Evolutionary conservation across 2,888 invertebrate genomes (phyloP).

Genomic region (Acholoe squamosa): DNA sequence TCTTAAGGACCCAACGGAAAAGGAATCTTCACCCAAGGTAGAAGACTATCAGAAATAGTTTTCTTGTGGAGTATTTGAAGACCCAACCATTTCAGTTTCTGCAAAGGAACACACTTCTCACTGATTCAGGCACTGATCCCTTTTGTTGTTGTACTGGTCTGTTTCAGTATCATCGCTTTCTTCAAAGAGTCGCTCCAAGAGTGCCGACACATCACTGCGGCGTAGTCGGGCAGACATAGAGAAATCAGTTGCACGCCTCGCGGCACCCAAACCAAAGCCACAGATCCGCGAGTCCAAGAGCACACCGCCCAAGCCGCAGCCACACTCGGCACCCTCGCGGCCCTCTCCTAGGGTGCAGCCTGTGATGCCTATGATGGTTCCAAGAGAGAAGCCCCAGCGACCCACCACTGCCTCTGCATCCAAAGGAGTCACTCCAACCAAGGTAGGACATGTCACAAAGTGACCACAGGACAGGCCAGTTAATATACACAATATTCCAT

Average conservation of each 20-base stretch:
- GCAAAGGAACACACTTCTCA: no score
- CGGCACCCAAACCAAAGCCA: slow-evolving; percentile 47
- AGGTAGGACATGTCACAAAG: background rate
- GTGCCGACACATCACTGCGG: slow-evolving; percentile 58
- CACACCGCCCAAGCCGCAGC: slow-evolving; percentile 44
- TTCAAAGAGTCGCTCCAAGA: slow-evolving; percentile 61
- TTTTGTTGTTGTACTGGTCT: background rate
- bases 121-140: background rate
- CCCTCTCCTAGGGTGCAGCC: slow-evolving; percentile 44
- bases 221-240: slow-evolving; percentile 44
- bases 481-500: no score
- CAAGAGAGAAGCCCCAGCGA: slow-evolving; percentile 48
- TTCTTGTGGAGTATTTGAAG: background rate
- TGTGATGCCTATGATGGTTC: slow-evolving; percentile 48
- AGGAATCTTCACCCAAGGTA: background rate
- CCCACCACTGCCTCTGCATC: slow-evolving; percentile 33
- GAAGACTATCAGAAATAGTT: background rate
- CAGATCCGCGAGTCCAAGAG: slow-evolving; percentile 32
- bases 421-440: slow-evolving; percentile 59
- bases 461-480: no score
- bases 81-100: background rate
- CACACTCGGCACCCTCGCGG: slow-evolving; percentile 7
- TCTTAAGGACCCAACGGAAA: background rate
- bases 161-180: slow-evolving; percentile 52
- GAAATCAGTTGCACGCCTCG: slow-evolving; percentile 48